phyloP scores from a whole-genome alignment of 2,797 vertebrate species.

The Sebastes diploproa region DNA sequence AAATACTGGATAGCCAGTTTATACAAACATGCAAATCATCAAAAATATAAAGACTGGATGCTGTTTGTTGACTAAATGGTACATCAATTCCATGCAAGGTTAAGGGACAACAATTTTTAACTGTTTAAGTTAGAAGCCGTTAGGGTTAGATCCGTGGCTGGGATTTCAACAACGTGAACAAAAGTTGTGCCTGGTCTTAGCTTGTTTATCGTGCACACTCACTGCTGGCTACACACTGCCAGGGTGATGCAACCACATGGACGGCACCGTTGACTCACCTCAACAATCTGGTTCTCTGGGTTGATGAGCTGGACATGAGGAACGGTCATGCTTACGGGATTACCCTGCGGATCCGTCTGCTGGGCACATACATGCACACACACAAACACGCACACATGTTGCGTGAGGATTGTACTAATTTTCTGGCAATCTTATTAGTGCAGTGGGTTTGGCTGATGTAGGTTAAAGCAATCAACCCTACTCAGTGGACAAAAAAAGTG shows the following conservation, averaged over 20 bases:
- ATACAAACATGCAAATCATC: not conserved
- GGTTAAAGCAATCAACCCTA: constrained; percentile 34
- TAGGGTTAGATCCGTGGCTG: not conserved
- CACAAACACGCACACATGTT: constrained; percentile 25
- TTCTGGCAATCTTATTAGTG: constrained; percentile 54
- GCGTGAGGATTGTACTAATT: constrained; percentile 52
- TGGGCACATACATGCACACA: constrained; percentile 34
- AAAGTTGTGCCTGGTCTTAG: not conserved
- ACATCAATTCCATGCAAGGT: not conserved
- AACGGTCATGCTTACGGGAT: constrained; percentile 92
- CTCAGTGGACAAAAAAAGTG: not conserved
- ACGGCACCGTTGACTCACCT: constrained; percentile 84
- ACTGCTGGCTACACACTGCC: not conserved
- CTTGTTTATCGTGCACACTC: not conserved
- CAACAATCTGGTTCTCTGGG: constrained; percentile 98
- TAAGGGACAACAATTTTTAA: not conserved
- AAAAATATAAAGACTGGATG: not conserved
- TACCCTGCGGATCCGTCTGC: constrained; percentile 89
- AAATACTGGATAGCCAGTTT: not conserved
- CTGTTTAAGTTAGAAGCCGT: not conserved
- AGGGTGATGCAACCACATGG: not conserved
- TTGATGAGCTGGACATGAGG: constrained; percentile 99
- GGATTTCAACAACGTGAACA: not conserved
- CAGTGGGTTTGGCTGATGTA: constrained; percentile 42
- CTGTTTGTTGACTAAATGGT: not conserved